Evolutionary conservation across 2,888 invertebrate genomes (phyloP).

Genomic region (Rhagonycha lutea): DNA sequence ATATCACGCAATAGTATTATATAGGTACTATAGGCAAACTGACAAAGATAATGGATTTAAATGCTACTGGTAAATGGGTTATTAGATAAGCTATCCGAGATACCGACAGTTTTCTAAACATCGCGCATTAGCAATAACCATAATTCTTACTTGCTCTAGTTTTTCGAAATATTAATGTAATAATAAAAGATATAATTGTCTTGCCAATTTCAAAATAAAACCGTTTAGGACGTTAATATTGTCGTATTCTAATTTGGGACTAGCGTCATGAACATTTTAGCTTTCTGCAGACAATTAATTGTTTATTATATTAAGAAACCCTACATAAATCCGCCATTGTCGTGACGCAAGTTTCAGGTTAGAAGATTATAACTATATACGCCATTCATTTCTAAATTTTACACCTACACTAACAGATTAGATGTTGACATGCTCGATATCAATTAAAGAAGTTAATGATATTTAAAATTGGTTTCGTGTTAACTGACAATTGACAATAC

Average conservation of each 20-base stretch:
- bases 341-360: too few species aligned
- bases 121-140: background rate
- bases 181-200: background rate
- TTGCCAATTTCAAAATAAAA: background rate
- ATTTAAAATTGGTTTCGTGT: background rate
- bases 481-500: background rate
- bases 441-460: background rate
- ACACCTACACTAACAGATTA: background rate
- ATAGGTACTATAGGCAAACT: too few species aligned
- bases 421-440: background rate
- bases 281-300: too few species aligned
- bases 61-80: slow-evolving; percentile 1
- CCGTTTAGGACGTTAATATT: background rate
- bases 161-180: background rate
- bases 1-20: background rate
- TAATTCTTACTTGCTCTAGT: background rate
- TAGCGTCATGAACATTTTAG: too few species aligned
- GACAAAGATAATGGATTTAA: background rate
- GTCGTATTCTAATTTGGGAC: too few species aligned
- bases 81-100: slow-evolving; percentile 1
- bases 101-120: background rate
- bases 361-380: too few species aligned
- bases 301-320: too few species aligned
- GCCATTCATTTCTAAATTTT: too few species aligned
- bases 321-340: too few species aligned